Percentiles rank a stretch among this genome's conserved stretches.
phyloP scores from a whole-genome alignment of 2,888 invertebrate genomes.

The Lasius fuliginosus region DNA sequence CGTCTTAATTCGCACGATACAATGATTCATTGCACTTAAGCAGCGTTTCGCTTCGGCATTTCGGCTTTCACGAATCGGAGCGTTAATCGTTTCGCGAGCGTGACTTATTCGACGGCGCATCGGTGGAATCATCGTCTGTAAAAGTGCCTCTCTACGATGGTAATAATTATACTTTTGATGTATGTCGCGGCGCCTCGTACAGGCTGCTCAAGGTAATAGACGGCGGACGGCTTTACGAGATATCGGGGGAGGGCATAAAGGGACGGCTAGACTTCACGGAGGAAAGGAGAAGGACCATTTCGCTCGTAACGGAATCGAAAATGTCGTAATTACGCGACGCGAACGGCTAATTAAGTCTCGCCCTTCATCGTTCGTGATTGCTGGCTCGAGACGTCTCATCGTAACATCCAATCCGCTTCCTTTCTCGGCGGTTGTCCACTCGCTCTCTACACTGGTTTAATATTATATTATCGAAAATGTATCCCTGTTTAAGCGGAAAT shows the following conservation, averaged over 20 bases:
- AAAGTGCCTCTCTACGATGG: conserved; percentile 70
- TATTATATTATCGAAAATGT: too few species aligned
- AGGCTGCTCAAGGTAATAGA: conserved; percentile 49
- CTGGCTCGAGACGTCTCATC: conserved; percentile 33
- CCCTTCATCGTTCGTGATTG: conserved; percentile 16
- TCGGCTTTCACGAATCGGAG: conserved; percentile 6
- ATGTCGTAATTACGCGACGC: conserved; percentile 55
- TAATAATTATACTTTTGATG: conserved; percentile 78
- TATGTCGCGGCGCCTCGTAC: conserved; percentile 76
- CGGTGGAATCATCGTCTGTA: conserved; percentile 57
- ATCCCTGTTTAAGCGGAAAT: not conserved
- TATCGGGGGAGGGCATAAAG: conserved; percentile 25
- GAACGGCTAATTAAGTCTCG: conserved; percentile 57
- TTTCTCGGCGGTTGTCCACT: conserved; percentile 10
- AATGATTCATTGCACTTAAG: not conserved
- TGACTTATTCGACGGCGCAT: conserved; percentile 13
- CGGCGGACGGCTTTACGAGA: conserved; percentile 38
- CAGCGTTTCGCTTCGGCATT: not conserved
- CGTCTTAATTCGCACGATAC: not conserved
- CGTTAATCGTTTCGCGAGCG: conserved; percentile 18
- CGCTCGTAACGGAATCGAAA: conserved; percentile 55
- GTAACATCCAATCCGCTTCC: not conserved
- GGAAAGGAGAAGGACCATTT: conserved; percentile 25
- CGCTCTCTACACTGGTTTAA: not conserved
- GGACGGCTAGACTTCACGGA: conserved; percentile 27